Base-by-base conservation (phyloP, 1,140 invertebrate genomes). In the Drosophila pectinifera region DNA sequence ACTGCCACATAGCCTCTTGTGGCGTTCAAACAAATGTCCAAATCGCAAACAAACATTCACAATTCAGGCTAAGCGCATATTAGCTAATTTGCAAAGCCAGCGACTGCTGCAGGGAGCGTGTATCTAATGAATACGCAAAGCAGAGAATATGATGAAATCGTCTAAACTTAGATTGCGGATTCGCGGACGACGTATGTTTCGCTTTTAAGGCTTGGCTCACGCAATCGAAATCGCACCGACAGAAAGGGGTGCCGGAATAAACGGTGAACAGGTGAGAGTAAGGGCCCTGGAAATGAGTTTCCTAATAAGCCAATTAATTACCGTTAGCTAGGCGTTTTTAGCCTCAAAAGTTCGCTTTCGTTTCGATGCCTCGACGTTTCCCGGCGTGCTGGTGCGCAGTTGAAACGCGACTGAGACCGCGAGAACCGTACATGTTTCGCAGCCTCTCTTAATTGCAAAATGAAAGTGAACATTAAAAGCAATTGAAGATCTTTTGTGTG, bases 101-200 rank as follows among this genome's bases (percentile, higher is more conserved):
- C 45, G 57, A 65, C 41, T 54, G 36, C 41, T 36, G 48, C 51
- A 54, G 39, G 46, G 26, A 38, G 34, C 43, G 56, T 53, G 54
- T 78, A 74, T 75, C 65, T 56, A 43, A 48, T 53, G 56, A 42
- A 80, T 81, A 86, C 74, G 61, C 68, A 70, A 85, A 80, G 36
- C 77, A 68, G 68, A 74, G 61, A 79, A 80, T 72, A 76, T 88
- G 80, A 89, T 80, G 84, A 88, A 89, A 88, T 89, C 75, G 61
- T 68, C 80, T 77, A 85, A 85, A 85, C 54, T 83, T 88, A 89
- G 85, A 82, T 65, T 58, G 42, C 72, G 55, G 78, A 64, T 81
- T 73, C 31, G 46, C 46, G 28, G 49, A 31, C 4, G n/a, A 20
- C 7, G 24, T 31, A 18, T 58, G 56, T 58, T 58, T 64, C 7